phyloP scores from a whole-genome alignment of 2,888 invertebrate genomes.

The Plagiodera versicolora region DNA sequence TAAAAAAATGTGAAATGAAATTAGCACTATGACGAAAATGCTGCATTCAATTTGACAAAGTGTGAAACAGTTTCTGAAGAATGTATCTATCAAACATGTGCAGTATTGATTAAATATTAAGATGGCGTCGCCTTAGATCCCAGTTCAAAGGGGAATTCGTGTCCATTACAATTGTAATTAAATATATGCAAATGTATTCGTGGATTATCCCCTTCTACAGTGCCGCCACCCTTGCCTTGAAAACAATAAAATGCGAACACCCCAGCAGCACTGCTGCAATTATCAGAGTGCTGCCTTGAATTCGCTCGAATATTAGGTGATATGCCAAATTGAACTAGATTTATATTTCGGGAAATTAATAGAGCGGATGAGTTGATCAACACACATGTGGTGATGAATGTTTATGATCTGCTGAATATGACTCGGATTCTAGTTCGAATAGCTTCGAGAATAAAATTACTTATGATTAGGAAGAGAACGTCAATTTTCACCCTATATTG shows the following conservation, averaged over 20 bases:
- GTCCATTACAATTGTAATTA: slow-evolving; percentile 43
- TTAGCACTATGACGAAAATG: no score
- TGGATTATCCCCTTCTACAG: slow-evolving; percentile 34
- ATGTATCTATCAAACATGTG: no score
- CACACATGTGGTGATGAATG: not conserved
- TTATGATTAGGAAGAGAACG: no score
- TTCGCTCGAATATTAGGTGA: slow-evolving; percentile 5
- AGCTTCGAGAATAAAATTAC: no score
- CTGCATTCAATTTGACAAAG: no score
- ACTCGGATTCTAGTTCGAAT: not conserved
- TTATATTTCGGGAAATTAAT: slow-evolving; percentile 3
- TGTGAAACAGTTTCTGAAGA: no score
- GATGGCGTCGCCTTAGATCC: slow-evolving; percentile 37
- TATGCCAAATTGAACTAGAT: slow-evolving; percentile 10
- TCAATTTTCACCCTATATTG: no score
- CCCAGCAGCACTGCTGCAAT: slow-evolving; percentile 21
- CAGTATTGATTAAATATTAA: slow-evolving; percentile 41
- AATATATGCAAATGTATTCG: slow-evolving; percentile 45
- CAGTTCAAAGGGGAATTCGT: slow-evolving; percentile 33
- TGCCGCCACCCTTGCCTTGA: slow-evolving; percentile 19
- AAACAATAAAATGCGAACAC: slow-evolving; percentile 38
- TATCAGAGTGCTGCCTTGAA: slow-evolving; percentile 15
- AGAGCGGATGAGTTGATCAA: not conserved
- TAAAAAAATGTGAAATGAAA: no score
- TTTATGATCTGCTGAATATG: not conserved